These are phyloP conservation scores for Cromileptes altivelis DNA, from an alignment of 2,113 vertebrate genomes.

Conservation along the genomic window DNA sequence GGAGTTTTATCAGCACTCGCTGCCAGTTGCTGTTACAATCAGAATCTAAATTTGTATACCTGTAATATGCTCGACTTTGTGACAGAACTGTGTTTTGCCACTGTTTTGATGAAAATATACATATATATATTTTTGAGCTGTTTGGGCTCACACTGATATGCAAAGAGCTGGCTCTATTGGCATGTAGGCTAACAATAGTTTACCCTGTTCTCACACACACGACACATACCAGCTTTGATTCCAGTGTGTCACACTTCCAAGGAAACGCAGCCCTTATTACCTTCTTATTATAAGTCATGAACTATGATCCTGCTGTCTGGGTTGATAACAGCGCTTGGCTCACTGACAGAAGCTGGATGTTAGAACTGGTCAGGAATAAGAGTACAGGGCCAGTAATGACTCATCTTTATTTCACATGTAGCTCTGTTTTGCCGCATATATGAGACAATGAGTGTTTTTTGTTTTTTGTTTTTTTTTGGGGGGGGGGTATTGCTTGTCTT, in stretches of 20 bases:
- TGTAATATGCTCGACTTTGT: slow-evolving; percentile 29
- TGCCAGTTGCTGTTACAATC: slow-evolving; percentile 73
- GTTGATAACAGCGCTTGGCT: slow-evolving; percentile 14
- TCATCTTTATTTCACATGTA: slow-evolving; percentile 30
- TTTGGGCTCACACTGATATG: slow-evolving; percentile 58
- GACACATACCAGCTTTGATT: slow-evolving; percentile 47
- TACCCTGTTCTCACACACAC: slow-evolving; percentile 22
- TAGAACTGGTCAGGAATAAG: slow-evolving; percentile 63
- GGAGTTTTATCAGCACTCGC: slow-evolving; percentile 61
- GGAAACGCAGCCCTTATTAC: background rate
- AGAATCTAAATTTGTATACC: slow-evolving; percentile 62
- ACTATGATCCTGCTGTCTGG: slow-evolving; percentile 39
- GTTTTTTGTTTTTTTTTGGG: too few species aligned
- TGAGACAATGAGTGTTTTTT: slow-evolving; percentile 13
- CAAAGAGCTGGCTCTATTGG: slow-evolving; percentile 80
- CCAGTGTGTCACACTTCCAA: slow-evolving; percentile 32
- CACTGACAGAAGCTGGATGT: slow-evolving; percentile 41
- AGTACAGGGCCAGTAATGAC: slow-evolving; percentile 23
- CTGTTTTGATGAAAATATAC: slow-evolving; percentile 51
- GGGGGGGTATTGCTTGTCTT: slow-evolving; percentile 22
- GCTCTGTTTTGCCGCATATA: slow-evolving; percentile 13
- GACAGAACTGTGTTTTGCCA: slow-evolving; percentile 70
- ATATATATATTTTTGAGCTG: slow-evolving; percentile 59
- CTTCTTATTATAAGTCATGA: slow-evolving; percentile 20
- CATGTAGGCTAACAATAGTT: slow-evolving; percentile 54